Evolutionary conservation across 2,888 invertebrate species (phyloP), one percentile per base, ranked within the genome.

Genomic region (Epiblema foenella): DNA sequence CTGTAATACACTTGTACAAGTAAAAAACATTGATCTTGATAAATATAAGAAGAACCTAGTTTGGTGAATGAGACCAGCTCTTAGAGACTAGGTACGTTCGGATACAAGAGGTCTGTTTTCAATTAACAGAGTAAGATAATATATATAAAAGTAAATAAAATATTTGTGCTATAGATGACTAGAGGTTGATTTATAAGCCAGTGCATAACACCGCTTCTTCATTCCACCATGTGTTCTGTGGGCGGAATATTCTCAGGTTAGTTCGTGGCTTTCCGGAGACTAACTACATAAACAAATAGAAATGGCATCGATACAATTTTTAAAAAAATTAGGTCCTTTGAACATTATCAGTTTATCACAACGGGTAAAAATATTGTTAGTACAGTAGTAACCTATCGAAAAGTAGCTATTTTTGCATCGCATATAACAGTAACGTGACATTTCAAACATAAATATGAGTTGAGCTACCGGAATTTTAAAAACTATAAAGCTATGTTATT

Each of bases 141-240:
- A 2, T 2, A 51, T n/a, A n/a, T 18, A 51, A 51, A 51, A 9
- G 4, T 18, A 37, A 79, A 51, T 64, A 68, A 74, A 33, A 49
- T 52, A 15, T 62, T 67, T 62, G 62, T 71, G 67, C 49, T 66
- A 24, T 49, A 60, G 62, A 49, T 67, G 71, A 66, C 66, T 66
- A 66, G 60, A 66, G 54, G 56, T 49, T 37, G 54, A 63, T 37
- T 15, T 24, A 1, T 42, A 59, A 68, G 51, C 64, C 51, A 54
- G 59, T 54, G 60, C 68, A 63, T 66, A 58, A 73, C 69, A 74
- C 69, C 70, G 70, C 59, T 77, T 75, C 75, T 81, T 87, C 83
- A 93, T 81, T 93, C 93, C 77, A 93, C 93, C 91, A 93, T 93
- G 81, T 93, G 93, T 73, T 93, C 93, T 93, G 88, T 75, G 75